Base-by-base conservation (phyloP, 2,797 vertebrate genomes). In the Phrynocephalus guinanensis region DNA sequence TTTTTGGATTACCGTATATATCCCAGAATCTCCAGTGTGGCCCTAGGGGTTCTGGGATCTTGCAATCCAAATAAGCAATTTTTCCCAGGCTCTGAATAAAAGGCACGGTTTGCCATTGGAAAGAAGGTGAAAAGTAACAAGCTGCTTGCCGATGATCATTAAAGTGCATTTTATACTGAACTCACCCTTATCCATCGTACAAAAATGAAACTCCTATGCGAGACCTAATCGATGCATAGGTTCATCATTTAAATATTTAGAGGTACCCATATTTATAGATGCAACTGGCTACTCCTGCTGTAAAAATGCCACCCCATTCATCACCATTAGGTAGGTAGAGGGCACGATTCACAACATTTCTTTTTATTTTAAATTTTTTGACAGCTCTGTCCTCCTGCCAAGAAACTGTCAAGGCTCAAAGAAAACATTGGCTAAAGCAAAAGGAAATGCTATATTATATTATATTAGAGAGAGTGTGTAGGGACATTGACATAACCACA, bases 361-460 rank as follows among this genome's bases (percentile, higher is more conserved):
- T 28, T 90, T 79, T 70, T 84, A 56, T 44, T 87, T 44, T 44
- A 44, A 44, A 44, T 44, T 44, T 44, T 4, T 44, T 44, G 38
- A 44, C 38, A 71, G 20, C 82, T 89, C 86, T 52, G 60, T 7
- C 33, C 22, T 82, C 79, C 60, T 88, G 88, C 86, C 90, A 90
- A 89, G 84, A 90, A 86, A 24, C 18, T 33, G 28, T 73, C 81
- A 79, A 33, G 5, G 3, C 6, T 28, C 67, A 50, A 50, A 30
- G 10, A 26, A 79, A 11, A 44, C 44, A 88, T 15, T 71, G 7
- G 71, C 70, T 84, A 28, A 88, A 22, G 38, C 52, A 72, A 26
- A 24, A 24, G 71, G 56, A 18, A 84, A 38, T 50, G 63, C 24
- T 48, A 20, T 24, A 71, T 71, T 56, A 22, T 24, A 70, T 77